Evolutionary conservation across 2,888 invertebrate genomes (phyloP).

Genomic region (Eupithecia exiguata): DNA sequence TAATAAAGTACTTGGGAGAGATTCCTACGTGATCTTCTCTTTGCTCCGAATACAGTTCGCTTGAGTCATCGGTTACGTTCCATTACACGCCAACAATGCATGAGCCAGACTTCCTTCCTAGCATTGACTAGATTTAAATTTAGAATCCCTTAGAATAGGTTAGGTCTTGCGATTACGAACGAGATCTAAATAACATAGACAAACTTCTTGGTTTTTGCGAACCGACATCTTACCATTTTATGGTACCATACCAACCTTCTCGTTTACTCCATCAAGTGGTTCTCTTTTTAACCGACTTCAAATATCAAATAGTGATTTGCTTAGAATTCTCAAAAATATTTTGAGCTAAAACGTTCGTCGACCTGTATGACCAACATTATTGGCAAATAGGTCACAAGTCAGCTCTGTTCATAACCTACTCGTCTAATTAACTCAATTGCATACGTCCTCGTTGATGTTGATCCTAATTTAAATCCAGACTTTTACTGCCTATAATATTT

Average conservation of each 20-base stretch:
- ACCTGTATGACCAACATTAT: constrained; percentile 1
- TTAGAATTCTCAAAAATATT: background rate
- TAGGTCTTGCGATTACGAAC: background rate
- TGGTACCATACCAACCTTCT: background rate
- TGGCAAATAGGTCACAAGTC: constrained; percentile 2
- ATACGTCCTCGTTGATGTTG: constrained; percentile 24
- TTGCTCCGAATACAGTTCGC: background rate
- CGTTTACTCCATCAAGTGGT: background rate
- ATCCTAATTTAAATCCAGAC: constrained; percentile 19
- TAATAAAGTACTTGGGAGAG: background rate
- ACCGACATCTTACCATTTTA: background rate
- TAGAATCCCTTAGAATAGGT: constrained; percentile 5
- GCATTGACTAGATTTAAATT: constrained; percentile 42
- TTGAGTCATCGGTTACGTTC: constrained; percentile 42
- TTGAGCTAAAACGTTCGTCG: background rate
- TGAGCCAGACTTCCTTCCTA: constrained; percentile 35
- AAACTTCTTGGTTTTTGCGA: constrained; percentile 1
- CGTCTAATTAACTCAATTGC: constrained; percentile 27
- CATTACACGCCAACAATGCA: constrained; percentile 49
- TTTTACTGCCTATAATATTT: background rate
- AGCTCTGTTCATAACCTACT: constrained; percentile 1
- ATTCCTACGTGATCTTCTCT: constrained; percentile 2
- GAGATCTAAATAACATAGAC: background rate
- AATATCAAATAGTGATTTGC: no score
- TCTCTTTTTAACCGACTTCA: no score